phyloP scores from a whole-genome alignment of 2,888 invertebrate species.

The Cephus pygmeus region DNA sequence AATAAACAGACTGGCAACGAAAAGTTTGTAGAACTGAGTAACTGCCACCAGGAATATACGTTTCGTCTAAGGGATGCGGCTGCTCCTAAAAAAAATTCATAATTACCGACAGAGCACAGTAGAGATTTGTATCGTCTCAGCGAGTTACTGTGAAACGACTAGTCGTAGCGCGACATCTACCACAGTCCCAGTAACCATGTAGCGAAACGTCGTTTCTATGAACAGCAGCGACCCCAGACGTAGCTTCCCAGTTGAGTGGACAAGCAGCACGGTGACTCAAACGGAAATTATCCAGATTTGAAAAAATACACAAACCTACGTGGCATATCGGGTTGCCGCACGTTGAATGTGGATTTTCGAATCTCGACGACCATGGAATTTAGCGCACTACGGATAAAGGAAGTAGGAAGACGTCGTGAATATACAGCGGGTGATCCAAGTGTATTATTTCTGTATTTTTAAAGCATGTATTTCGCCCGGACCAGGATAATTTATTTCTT shows the following conservation, averaged over 20 bases:
- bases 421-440: background rate
- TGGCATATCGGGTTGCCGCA: background rate
- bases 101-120: background rate
- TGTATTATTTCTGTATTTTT: slow-evolving; percentile 1
- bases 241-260: background rate
- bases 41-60: too few relatives aligned
- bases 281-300: background rate
- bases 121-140: background rate
- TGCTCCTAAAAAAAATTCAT: too few relatives aligned
- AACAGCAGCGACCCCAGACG: background rate
- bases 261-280: background rate
- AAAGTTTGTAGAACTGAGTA: background rate
- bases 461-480: background rate
- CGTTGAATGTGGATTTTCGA: background rate
- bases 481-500: background rate
- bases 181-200: too few relatives aligned
- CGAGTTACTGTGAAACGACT: background rate
- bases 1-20: background rate
- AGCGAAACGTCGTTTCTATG: background rate
- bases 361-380: background rate
- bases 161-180: background rate
- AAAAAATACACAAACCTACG: background rate
- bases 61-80: too few relatives aligned
- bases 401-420: background rate
- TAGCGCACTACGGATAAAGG: background rate